Evolutionary conservation across 2,888 invertebrate genomes (phyloP).

Genomic region (Pterostichus madidus): DNA sequence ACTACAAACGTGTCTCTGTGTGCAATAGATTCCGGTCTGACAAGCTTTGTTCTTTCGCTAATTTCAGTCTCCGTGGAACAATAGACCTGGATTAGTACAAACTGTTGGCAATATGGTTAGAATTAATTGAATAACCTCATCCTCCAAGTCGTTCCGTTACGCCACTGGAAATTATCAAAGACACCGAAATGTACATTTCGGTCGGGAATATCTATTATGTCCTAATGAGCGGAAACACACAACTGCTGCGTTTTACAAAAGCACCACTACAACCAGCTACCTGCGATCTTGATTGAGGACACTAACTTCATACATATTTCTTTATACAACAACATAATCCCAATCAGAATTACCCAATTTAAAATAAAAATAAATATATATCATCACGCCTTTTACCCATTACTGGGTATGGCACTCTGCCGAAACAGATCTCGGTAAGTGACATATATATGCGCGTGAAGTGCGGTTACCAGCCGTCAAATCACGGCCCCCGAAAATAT

Average conservation of each 20-base stretch:
- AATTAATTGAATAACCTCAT: slow-evolving; percentile 64
- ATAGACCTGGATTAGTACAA: slow-evolving; percentile 66
- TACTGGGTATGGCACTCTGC: too few relatives aligned
- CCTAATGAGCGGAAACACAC: slow-evolving; percentile 57
- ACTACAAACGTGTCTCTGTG: slow-evolving; percentile 62
- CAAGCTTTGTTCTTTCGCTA: slow-evolving; percentile 66
- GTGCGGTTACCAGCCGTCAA: too few relatives aligned
- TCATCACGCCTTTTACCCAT: too few relatives aligned
- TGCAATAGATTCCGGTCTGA: slow-evolving; percentile 62
- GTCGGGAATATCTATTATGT: slow-evolving; percentile 49
- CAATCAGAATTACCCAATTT: too few relatives aligned
- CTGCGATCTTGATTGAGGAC: background rate
- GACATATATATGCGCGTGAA: too few relatives aligned
- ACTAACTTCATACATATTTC: background rate
- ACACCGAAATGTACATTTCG: slow-evolving; percentile 62
- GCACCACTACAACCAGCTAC: background rate
- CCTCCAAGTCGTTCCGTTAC: slow-evolving; percentile 9
- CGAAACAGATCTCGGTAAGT: too few relatives aligned
- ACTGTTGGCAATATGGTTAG: slow-evolving; percentile 65
- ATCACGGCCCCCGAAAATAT: too few relatives aligned
- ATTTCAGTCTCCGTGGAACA: slow-evolving; percentile 63
- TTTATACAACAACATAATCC: too few relatives aligned
- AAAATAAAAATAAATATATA: too few relatives aligned
- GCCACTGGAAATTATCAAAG: slow-evolving; percentile 62
- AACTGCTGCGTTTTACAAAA: slow-evolving; percentile 26